Base-by-base conservation (phyloP, 1,140 invertebrate species). In the Drosophila nasuta region DNA sequence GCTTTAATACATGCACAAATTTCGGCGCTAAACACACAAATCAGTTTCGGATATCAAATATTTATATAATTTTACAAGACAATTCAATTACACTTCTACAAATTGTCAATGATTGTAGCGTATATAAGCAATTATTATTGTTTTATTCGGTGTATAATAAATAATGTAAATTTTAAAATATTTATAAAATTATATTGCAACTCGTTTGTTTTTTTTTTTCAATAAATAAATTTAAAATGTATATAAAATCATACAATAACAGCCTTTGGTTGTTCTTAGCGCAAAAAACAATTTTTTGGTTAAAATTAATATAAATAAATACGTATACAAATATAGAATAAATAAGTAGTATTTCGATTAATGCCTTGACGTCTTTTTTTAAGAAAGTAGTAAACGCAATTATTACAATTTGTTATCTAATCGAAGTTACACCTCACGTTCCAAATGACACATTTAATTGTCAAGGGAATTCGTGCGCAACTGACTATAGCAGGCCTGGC, bases 401-500 rank as follows among this genome's bases (percentile, higher is more conserved):
- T 74, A 46, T 60, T 58, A 8, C 15, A 45, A 64, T 59, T 60
- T 52, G 30, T 68, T 56, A 45, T 46, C 41, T 33, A 10, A 43
- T 58, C 13, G 30, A 43, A 62, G 66, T 8, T 58, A 58, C 51
- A 64, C 6, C 43, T 57, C 17, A n/a, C 30, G 45, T 33, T 43
- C 17, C 13, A 38, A 10, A 15, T 15, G 25, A 10, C 17, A 1
- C 1, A 3, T 45, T 75, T 91, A 92, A 79, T 91, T 90, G 28
- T 92, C 91, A 30, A 92, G 65, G 20, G 91, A 92, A 60, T 59
- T 85, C 17, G 82, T 45, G 25, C 91, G 79, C 48, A 92, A 68
- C 57, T 90, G 82, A 43, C 90, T 65, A 83, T 96, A 96, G 92
- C 98, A 98, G 38, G 95, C 94, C 92, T 97, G 96, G 93, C 98